Evolutionary conservation across 2,113 vertebrate species (phyloP), one percentile per base, ranked within the genome.

Genomic region (Sitta europaea): DNA sequence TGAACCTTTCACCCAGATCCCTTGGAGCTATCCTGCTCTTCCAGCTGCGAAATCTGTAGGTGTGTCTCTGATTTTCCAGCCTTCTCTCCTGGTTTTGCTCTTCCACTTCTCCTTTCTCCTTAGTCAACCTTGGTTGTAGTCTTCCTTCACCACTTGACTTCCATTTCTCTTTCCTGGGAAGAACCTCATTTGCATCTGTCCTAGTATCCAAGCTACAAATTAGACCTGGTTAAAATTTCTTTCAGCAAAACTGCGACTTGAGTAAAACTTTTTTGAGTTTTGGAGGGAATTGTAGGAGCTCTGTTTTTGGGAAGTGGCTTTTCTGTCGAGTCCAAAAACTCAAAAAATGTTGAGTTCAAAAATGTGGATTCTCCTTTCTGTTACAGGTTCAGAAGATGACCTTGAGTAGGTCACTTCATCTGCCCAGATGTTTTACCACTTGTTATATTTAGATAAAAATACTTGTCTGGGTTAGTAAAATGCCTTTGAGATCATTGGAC

Each of bases 391-490:
- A 51, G 66, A 75, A 81, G 40, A 67, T 48, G 61, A 95, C 65
- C 51, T 84, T 92, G 75, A 38, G 38, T 38, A 88, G 75, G 68
- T 89, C 74, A 70, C 36, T 92, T 87, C 58, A 86, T 76, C 77
- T 76, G 47, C 51, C 59, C 38, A 29, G 27, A 48, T 92, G 35
- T 66, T 92, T 84, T n/a, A 75, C 45, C 31, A 45, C 71, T 86
- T 29, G 35, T 76, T 65, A 90, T 88, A 87, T 94, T 83, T 61
- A 91, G 68, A 92, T 81, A 93, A 90, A 87, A 94, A 53, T 35
- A 45, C 38, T 87, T 50, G 50, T 42, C 73, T 36, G 22, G 33
- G 51, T 94, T 91, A 89, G 53, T 80, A 83, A 91, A 83, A 88
- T 25, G 59, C 63, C 54, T 94, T 88, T 86, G 94, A 81, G 61